Conservation (phyloP, 2,113 vertebrate species). For the Anguilla japonica region DNA sequence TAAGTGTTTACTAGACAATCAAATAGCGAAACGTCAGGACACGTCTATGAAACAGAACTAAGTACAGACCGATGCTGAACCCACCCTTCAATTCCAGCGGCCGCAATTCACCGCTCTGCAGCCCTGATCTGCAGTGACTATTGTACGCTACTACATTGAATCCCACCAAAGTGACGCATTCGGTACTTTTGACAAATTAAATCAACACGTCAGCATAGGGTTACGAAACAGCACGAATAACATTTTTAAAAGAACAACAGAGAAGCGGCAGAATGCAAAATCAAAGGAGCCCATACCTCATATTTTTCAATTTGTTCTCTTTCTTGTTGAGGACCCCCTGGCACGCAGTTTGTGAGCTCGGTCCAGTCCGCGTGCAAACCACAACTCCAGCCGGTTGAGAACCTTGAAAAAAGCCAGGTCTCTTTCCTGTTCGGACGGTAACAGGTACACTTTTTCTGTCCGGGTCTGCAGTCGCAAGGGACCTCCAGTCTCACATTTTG, state of each 20-base stretch:
- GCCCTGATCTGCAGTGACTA: not conserved
- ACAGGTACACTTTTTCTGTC: conserved; percentile 99
- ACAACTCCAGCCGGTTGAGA: conserved; percentile 99
- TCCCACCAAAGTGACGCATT: not conserved
- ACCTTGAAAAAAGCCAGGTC: conserved; percentile 97
- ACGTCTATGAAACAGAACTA: not conserved
- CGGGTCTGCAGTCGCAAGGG: conserved; percentile 95
- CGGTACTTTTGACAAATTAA: not conserved
- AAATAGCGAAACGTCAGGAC: not conserved
- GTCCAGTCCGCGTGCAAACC: conserved; percentile 99
- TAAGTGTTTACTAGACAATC: not conserved
- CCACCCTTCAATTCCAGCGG: not conserved
- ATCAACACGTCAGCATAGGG: not conserved
- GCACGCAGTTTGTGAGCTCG: conserved; percentile 96
- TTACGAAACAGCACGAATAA: not conserved
- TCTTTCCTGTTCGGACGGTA: conserved; percentile 95
- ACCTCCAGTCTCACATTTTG: conserved; percentile 96
- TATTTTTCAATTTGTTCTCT: conserved; percentile 80
- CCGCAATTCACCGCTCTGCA: not conserved
- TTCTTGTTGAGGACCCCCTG: conserved; percentile 93
- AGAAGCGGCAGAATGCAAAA: not conserved
- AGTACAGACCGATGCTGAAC: not conserved
- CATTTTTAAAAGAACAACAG: not conserved
- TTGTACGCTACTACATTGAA: not conserved
- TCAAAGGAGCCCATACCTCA: conserved; percentile 68